Evolutionary conservation across 2,888 invertebrate species (phyloP).

Genomic region (Phoenoteleia sp.): DNA sequence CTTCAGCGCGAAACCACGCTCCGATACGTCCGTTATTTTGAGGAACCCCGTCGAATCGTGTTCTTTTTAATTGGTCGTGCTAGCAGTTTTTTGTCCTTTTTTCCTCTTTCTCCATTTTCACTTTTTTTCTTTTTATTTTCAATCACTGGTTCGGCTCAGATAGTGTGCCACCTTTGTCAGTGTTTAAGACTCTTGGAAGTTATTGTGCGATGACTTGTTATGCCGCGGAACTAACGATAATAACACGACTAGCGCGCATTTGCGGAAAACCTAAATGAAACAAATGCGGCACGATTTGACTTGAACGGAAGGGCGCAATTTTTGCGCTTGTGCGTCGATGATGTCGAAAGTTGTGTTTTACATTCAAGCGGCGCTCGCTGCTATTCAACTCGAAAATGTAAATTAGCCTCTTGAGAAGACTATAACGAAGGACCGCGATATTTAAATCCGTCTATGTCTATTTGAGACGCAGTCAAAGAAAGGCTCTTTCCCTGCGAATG

Average conservation of each 20-base stretch:
- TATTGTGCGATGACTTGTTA: background rate
- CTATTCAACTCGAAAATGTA: conserved; percentile 58
- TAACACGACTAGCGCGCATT: background rate
- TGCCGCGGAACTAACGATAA: background rate
- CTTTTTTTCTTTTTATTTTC: conserved; percentile 3
- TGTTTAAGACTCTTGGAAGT: conserved; percentile 1
- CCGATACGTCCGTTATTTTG: conserved; percentile 82
- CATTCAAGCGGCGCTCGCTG: conserved; percentile 27
- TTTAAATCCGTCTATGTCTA: conserved; percentile 64
- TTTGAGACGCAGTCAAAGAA: conserved; percentile 65
- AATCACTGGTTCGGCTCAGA: conserved; percentile 11
- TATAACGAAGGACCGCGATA: conserved; percentile 61
- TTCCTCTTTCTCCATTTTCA: background rate
- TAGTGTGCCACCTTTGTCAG: conserved; percentile 16
- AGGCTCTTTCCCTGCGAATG: conserved; percentile 43
- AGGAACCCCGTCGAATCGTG: conserved; percentile 80
- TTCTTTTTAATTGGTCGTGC: conserved; percentile 82
- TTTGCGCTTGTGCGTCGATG: conserved; percentile 22
- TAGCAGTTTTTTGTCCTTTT: conserved; percentile 49
- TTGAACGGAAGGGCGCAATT: conserved; percentile 29
- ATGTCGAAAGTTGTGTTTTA: conserved; percentile 53
- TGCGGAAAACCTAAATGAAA: conserved; percentile 6
- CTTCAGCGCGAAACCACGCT: conserved; percentile 79
- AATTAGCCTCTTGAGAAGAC: conserved; percentile 65
- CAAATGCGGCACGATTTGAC: conserved; percentile 26